Percentiles rank a stretch among this genome's conserved stretches.
Conservation (phyloP, 2,888 invertebrate genomes). For the Tiliacea citrago region DNA sequence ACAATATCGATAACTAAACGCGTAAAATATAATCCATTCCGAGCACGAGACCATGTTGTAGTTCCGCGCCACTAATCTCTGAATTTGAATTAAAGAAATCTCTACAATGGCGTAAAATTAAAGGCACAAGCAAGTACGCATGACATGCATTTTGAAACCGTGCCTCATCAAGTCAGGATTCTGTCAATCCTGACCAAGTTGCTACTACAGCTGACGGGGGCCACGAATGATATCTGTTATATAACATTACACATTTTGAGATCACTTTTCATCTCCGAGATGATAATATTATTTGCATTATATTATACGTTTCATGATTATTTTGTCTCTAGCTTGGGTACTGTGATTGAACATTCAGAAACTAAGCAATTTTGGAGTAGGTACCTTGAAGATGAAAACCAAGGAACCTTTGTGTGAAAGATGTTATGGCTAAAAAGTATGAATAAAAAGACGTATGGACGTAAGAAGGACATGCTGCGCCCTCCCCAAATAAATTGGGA, state of each 20-base stretch:
- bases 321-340: not conserved
- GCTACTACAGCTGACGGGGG: not conserved
- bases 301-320: not conserved
- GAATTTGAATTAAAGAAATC: constrained; percentile 23
- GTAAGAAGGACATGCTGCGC: not conserved
- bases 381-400: not conserved
- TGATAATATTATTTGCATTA: not conserved
- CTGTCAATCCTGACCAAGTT: not conserved
- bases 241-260: not conserved
- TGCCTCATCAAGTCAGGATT: not conserved
- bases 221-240: not conserved
- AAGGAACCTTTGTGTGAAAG: not conserved
- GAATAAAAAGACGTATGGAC: not conserved
- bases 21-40: constrained; percentile 32
- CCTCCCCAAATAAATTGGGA: not conserved
- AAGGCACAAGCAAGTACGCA: not conserved
- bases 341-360: not conserved
- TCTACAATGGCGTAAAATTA: constrained; percentile 19
- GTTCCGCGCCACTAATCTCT: constrained; percentile 11
- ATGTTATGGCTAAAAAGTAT: not conserved
- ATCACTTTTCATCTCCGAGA: not conserved
- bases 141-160: not conserved
- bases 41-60: constrained; percentile 31
- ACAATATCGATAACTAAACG: constrained; percentile 11
- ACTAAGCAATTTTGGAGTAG: not conserved